These are phyloP conservation scores for Parelbella ahira DNA, from an alignment of 2,888 invertebrate species.

Conservation along the genomic window DNA sequence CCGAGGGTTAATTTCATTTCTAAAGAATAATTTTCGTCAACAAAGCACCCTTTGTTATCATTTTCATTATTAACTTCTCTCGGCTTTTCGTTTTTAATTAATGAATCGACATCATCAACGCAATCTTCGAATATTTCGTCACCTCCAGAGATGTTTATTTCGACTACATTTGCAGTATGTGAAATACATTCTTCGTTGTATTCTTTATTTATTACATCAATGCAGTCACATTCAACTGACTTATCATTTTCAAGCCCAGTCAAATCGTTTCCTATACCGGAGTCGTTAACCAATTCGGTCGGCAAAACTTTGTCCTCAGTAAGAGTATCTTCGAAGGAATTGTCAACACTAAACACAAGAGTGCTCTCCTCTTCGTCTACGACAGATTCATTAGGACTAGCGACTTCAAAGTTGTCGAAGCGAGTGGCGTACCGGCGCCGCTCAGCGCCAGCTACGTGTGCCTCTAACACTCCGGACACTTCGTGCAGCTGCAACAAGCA, in stretches of 20 bases:
- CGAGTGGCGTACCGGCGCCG: constrained; percentile 49
- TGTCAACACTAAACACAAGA: constrained; percentile 48
- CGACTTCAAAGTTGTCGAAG: constrained; percentile 37
- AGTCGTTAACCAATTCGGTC: constrained; percentile 38
- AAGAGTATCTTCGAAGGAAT: constrained; percentile 57
- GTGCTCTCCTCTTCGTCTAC: constrained; percentile 53
- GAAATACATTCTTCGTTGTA: too few relatives aligned
- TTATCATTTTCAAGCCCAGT: constrained; percentile 6
- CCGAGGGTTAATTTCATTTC: constrained; percentile 55
- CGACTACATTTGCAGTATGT: constrained; percentile 5
- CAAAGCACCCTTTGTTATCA: constrained; percentile 33
- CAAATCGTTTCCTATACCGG: constrained; percentile 36
- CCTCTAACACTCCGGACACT: constrained; percentile 62
- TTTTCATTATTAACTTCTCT: constrained; percentile 24
- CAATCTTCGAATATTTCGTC: constrained; percentile 65
- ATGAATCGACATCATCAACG: constrained; percentile 39
- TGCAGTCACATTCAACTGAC: neutral
- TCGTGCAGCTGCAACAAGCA: constrained; percentile 53
- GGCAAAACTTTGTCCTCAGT: constrained; percentile 48
- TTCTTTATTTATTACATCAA: too few relatives aligned
- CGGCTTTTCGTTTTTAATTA: constrained; percentile 4
- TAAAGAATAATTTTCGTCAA: constrained; percentile 57
- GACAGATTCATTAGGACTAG: constrained; percentile 40
- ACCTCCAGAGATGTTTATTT: constrained; percentile 31
- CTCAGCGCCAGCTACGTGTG: constrained; percentile 59